Evolutionary conservation across 2,888 invertebrate species (phyloP), one percentile per base, ranked within the genome.

Genomic region (Athalia rosae): DNA sequence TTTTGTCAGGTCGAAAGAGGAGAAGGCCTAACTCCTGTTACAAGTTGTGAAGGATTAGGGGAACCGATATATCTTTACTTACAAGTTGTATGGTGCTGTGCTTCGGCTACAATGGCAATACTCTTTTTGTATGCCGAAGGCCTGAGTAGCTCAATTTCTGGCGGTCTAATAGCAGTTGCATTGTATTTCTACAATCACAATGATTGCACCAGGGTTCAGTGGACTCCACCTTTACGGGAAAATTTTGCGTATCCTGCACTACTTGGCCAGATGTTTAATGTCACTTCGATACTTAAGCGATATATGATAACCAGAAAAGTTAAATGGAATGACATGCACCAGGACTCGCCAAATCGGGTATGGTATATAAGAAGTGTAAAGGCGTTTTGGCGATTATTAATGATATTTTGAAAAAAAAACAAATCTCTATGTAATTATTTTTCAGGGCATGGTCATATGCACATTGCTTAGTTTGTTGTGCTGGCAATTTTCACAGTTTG

Each of bases 401-500:
- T 28, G 28, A 28, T 28, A 28, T 28, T 28, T 28, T 28, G 28
- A 28, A 28, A 28, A 28, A 28, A 28, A 28, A 28, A 28, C 28
- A 28, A 28, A 28, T 28, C 28, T 28, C 28, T 28, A 2, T 28
- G 71, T 73, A 9, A 66, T 61, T 76, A 80, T 71, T 56, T 87
- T 88, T 15, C 85, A 90, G 90, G 82, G 85, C 50, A 82, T 88
- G 45, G 78, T 82, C 15, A 78, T 83, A 8, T 71, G 71, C 56
- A 71, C 71, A 8, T 89, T 90, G 76, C 82, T 92, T 0, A 92
- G 93, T 79, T 88, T 93, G 0, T 87, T 93, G 0, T 93, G 92
- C 82, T 95, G 96, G 94, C 95, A 97, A 90, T 96, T 97, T 91
- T 93, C 96, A 0, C 96, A 96, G 84, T 95, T 97, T 85, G 94